These are phyloP conservation scores for Bombyx mori DNA, from an alignment of 1,140 invertebrate genomes.

Conservation along the genomic window ASM3026992v2 NC_085124.1:6164501-6165000, in stretches of 20 bases:
- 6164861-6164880: too few species aligned
- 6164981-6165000: too few species aligned
- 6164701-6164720: slow-evolving; percentile 27
- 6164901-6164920: too few species aligned
- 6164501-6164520: slow-evolving; percentile 40
- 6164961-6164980: too few species aligned
- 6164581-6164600: slow-evolving; percentile 43
- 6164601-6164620: slow-evolving; percentile 19
- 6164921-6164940: too few species aligned
- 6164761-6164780: slow-evolving; percentile 2
- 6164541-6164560: slow-evolving; percentile 51
- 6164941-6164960: too few species aligned
- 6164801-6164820: too few species aligned
- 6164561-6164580: slow-evolving; percentile 27
- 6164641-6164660: not conserved
- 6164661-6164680: not conserved
- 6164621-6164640: slow-evolving; percentile 2
- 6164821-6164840: too few species aligned
- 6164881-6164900: too few species aligned
- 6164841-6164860: too few species aligned
- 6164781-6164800: too few species aligned
- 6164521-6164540: slow-evolving; percentile 66
- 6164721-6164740: slow-evolving; percentile 46
- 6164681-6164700: slow-evolving; percentile 19
- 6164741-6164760: slow-evolving; percentile 21